Evolutionary conservation across 2,888 invertebrate species (phyloP), one percentile per base, ranked within the genome.

Genomic region (Adelphocoris suturalis): DNA sequence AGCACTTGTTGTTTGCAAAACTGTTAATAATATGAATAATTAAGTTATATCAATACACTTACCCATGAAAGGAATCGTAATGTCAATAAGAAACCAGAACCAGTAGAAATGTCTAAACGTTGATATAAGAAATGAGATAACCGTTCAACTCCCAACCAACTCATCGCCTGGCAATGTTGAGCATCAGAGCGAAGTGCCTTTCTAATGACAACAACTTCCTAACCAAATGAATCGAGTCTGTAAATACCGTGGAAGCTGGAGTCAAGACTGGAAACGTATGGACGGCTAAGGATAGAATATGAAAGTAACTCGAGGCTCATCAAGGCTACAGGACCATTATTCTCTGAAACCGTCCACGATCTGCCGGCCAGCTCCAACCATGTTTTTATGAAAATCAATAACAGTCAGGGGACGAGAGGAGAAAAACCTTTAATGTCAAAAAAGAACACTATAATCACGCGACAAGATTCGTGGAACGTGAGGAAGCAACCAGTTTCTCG

Each of bases 241-340:
- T 68, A 68, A 23, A 68, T 12, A 11, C 68, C 68, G 68, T 19
- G 27, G 68, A 68, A 19, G 68, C 19, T 12, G 16, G n/a, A 68
- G 27, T 68, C 23, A 23, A 23, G 68, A 12, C 68, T 68, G 19
- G 28, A 28, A 78, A 19, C 16, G 47, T 14, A 47, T 78, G 78
- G 37, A 19, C 78, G 78, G 46, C n/a, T 46, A 46, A 78, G 78
- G 78, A 76, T 27, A 78, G 78, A 78, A 46, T 46, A 46, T 78
- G 78, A 78, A 78, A 78, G 78, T 78, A 46, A 78, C 78, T 78
- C 47, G 78, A 46, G 37, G 19, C 78, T 78, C 46, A 37, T 19
- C 78, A 78, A 78, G 78, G 78, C 78, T 46, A 78, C 14, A 14
- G 28, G 78, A 46, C 78, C 78, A 78, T 78, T 47, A 78, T 78